Conservation (phyloP, 2,888 invertebrate species). For the Cremastinae sp. region DNA sequence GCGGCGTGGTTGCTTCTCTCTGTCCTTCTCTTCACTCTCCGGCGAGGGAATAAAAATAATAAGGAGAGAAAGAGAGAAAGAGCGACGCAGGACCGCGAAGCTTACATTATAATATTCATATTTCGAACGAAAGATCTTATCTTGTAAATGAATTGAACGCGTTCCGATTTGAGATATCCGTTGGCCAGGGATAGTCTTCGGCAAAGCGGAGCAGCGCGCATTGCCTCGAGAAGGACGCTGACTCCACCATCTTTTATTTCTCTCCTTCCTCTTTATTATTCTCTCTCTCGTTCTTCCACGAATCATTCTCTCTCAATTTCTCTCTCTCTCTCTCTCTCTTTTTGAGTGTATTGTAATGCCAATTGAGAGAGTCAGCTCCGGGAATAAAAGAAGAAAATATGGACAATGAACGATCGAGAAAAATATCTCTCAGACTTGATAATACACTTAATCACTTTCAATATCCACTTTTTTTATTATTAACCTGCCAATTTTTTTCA, state of each 20-base stretch:
- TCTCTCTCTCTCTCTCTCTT: conserved; percentile 45
- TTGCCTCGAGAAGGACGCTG: conserved; percentile 56
- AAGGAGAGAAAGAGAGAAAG: conserved; percentile 22
- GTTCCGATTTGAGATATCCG: conserved; percentile 78
- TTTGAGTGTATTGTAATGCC: conserved; percentile 57
- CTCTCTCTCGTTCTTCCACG: conserved; percentile 49
- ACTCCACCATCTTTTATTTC: conserved; percentile 54
- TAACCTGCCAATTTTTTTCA: conserved; percentile 14
- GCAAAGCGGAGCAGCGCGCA: conserved; percentile 58
- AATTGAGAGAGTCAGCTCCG: conserved; percentile 42
- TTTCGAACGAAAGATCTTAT: conserved; percentile 80
- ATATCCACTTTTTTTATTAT: conserved; percentile 14
- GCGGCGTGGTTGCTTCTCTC: conserved; percentile 10
- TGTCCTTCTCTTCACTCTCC: conserved; percentile 14
- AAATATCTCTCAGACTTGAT: conserved; percentile 30
- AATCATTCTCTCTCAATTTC: conserved; percentile 33
- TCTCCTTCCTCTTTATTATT: conserved; percentile 59
- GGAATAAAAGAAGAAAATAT: conserved; percentile 29
- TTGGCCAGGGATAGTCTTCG: conserved; percentile 52
- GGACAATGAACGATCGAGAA: conserved; percentile 47
- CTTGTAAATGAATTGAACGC: conserved; percentile 80
- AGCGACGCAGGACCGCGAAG: conserved; percentile 63
- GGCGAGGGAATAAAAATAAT: too few species aligned
- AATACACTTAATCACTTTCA: conserved; percentile 24
- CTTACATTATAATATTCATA: conserved; percentile 80